Evolutionary conservation across 2,113 vertebrate genomes (phyloP).

Genomic region (Alligator mississippiensis): DNA sequence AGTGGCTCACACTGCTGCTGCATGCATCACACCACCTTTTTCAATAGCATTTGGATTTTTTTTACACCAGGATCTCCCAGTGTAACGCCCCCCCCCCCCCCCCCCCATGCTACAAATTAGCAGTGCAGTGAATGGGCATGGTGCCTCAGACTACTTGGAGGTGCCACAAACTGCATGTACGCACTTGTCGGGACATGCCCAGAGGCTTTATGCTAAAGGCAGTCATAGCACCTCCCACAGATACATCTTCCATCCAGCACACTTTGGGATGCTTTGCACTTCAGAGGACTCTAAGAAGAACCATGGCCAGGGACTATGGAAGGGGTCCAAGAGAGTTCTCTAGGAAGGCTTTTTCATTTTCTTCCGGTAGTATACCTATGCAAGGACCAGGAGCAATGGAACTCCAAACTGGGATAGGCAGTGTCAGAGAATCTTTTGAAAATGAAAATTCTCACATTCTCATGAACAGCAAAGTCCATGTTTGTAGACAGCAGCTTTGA

Average conservation of each 20-base stretch:
- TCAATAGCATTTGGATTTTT: no score
- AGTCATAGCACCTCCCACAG: background rate
- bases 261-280: background rate
- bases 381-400: background rate
- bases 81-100: no score
- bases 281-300: background rate
- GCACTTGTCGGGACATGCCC: background rate
- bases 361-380: background rate
- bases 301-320: background rate
- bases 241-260: accelerated
- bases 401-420: background rate
- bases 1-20: no score
- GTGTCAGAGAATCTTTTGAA: background rate
- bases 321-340: background rate
- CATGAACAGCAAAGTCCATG: background rate
- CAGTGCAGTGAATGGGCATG: no score
- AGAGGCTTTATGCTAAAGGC: accelerated
- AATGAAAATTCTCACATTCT: background rate
- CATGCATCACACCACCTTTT: no score
- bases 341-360: background rate
- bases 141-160: no score
- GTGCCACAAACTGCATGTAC: no score
- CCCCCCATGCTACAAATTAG: no score
- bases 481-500: background rate
- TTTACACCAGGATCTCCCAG: no score